Percentiles rank a stretch among this genome's conserved stretches.
Conservation (phyloP, 2,113 vertebrate species). For the Cyprinodon variegatus region DNA sequence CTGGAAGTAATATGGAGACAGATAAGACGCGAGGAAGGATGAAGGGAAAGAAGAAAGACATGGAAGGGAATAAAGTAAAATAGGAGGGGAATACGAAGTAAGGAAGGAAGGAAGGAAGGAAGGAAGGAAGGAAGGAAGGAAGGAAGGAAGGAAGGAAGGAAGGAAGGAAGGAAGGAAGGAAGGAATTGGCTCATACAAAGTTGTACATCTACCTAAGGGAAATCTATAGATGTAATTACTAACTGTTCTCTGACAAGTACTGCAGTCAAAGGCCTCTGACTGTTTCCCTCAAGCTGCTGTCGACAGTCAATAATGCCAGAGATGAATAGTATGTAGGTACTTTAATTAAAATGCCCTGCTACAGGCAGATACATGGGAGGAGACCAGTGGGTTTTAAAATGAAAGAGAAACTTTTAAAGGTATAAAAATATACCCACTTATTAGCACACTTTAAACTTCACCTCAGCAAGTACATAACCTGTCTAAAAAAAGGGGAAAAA, state of each 20-base stretch:
- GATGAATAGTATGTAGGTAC: slow-evolving; percentile 20
- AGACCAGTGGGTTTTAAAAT: slow-evolving; percentile 3
- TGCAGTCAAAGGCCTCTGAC: slow-evolving; percentile 27
- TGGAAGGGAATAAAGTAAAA: neutral
- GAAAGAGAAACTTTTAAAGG: neutral
- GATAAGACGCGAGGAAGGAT: neutral
- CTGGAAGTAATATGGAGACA: too few species aligned
- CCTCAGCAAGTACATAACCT: neutral
- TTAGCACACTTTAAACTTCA: neutral
- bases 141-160: neutral
- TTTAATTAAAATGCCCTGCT: slow-evolving; percentile 17
- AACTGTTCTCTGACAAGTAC: slow-evolving; percentile 27
- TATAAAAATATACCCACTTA: neutral
- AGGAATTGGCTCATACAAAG: neutral
- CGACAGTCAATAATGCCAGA: slow-evolving; percentile 34
- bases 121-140: neutral
- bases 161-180: neutral
- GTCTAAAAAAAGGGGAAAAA: slow-evolving; percentile 7
- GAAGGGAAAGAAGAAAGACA: neutral
- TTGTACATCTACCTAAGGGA: slow-evolving; percentile 34
- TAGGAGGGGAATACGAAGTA: too few species aligned
- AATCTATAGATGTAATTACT: slow-evolving; percentile 37
- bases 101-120: neutral
- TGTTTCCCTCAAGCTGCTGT: slow-evolving; percentile 23
- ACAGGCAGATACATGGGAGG: neutral